Conservation (phyloP, 2,797 vertebrate genomes). For the Anguilla pacifica region DNA sequence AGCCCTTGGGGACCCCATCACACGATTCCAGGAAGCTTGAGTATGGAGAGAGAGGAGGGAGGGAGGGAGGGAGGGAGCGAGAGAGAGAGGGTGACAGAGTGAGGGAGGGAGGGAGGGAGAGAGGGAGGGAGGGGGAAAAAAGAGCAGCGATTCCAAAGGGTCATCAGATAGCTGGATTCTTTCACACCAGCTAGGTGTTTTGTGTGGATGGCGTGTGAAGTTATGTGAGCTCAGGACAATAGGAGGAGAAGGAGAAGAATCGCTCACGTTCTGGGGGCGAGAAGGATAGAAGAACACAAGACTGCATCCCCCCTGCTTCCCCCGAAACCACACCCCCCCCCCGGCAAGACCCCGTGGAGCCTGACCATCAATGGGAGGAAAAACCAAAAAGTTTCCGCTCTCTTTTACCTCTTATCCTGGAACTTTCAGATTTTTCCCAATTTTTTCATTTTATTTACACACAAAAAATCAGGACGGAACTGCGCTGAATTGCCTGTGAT, state of each 20-base stretch:
- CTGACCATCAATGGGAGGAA: constrained; percentile 30
- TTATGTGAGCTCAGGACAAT: constrained; percentile 81
- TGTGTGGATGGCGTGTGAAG: constrained; percentile 74
- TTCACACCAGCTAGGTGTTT: constrained; percentile 67
- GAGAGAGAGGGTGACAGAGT: constrained; percentile 35
- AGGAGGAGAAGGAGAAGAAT: constrained; percentile 66
- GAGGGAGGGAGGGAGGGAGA: constrained; percentile 67
- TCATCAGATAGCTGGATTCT: constrained; percentile 79
- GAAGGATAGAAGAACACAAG: constrained; percentile 53
- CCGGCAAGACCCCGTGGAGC: constrained; percentile 41
- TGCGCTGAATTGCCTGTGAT: constrained; percentile 16
- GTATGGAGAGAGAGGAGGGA: constrained; percentile 43
- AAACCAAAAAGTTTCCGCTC: constrained; percentile 47
- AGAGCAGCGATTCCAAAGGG: constrained; percentile 72
- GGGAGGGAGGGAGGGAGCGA: constrained; percentile 42
- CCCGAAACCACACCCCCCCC: constrained; percentile 20
- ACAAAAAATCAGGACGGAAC: constrained; percentile 19
- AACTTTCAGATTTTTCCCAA: constrained; percentile 39
- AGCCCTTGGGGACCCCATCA: constrained; percentile 70
- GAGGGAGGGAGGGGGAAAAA: constrained; percentile 68
- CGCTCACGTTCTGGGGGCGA: constrained; percentile 48
- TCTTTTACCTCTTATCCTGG: constrained; percentile 29
- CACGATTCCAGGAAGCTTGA: constrained; percentile 58
- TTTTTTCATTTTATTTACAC: constrained; percentile 30
- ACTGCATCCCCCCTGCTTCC: constrained; percentile 41